Conservation (phyloP, 1,140 invertebrate genomes). For the Dryas iulia region DNA sequence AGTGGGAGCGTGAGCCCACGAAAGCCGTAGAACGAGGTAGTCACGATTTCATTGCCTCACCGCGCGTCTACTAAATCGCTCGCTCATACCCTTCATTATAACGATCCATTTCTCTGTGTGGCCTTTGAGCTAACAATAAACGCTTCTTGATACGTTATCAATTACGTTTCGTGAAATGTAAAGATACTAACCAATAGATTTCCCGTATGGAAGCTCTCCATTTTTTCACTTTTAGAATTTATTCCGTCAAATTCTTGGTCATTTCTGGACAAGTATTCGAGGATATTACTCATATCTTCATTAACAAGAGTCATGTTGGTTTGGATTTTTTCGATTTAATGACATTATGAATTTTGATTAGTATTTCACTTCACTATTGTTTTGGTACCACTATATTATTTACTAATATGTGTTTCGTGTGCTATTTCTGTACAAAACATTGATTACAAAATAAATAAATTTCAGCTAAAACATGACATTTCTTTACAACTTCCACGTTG, state of each 20-base stretch:
- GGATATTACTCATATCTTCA: constrained; percentile 62
- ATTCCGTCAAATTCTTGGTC: constrained; percentile 49
- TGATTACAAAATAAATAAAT: constrained; percentile 56
- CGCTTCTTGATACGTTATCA: constrained; percentile 56
- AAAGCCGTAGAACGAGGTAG: constrained; percentile 70
- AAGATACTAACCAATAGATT: constrained; percentile 64
- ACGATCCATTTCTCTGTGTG: constrained; percentile 33
- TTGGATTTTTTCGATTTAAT: constrained; percentile 32
- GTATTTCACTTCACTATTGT: constrained; percentile 25
- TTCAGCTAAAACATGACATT: constrained; percentile 62
- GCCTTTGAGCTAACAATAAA: constrained; percentile 34
- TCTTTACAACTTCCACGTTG: constrained; percentile 76
- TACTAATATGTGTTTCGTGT: constrained; percentile 13
- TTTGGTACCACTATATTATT: constrained; percentile 30
- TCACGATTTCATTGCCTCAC: constrained; percentile 66
- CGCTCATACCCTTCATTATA: constrained; percentile 39
- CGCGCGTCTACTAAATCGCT: constrained; percentile 50
- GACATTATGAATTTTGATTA: constrained; percentile 33
- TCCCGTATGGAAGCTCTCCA: constrained; percentile 63
- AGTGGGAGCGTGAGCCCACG: constrained; percentile 69
- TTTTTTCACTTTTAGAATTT: constrained; percentile 52
- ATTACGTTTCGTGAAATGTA: constrained; percentile 42
- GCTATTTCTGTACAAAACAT: constrained; percentile 40
- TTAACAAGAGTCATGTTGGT: constrained; percentile 57
- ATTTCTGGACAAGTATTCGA: constrained; percentile 63